Conservation (phyloP, 2,888 invertebrate species). For the Apotomis betuletana region DNA sequence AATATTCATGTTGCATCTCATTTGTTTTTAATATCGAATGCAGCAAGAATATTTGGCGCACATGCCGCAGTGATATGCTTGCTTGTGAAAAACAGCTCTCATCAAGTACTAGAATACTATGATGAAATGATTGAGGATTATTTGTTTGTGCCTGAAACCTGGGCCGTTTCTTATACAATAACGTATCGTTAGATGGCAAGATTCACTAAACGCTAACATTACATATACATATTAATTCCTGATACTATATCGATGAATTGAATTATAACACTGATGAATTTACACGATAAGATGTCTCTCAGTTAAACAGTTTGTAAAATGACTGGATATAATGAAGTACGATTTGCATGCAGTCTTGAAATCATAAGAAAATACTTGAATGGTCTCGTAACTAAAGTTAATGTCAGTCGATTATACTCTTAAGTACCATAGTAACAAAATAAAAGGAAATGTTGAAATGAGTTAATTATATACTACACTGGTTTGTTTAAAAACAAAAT, state of each 20-base stretch:
- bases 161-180: conserved; percentile 64
- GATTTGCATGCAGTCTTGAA: conserved; percentile 13
- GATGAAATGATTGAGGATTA: not conserved
- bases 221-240: conserved; percentile 52
- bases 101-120: not conserved
- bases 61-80: too few relatives aligned
- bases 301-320: conserved; percentile 8
- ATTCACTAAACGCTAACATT: conserved; percentile 82
- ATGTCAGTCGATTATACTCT: conserved; percentile 4
- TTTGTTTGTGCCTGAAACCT: conserved; percentile 50
- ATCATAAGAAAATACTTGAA: conserved; percentile 2
- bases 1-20: too few relatives aligned
- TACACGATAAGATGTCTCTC: conserved; percentile 15
- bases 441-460: not conserved
- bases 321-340: conserved; percentile 1
- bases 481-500: conserved; percentile 31
- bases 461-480: conserved; percentile 7
- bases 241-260: conserved; percentile 46
- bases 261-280: conserved; percentile 32
- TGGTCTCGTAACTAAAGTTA: not conserved
- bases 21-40: too few relatives aligned
- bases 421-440: not conserved
- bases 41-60: too few relatives aligned
- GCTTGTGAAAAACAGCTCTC: not conserved
- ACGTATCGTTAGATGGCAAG: conserved; percentile 76